These are phyloP conservation scores for Rugalucina vietnamica DNA, from an alignment of 2,888 invertebrate species.

Conservation along the genomic window DNA sequence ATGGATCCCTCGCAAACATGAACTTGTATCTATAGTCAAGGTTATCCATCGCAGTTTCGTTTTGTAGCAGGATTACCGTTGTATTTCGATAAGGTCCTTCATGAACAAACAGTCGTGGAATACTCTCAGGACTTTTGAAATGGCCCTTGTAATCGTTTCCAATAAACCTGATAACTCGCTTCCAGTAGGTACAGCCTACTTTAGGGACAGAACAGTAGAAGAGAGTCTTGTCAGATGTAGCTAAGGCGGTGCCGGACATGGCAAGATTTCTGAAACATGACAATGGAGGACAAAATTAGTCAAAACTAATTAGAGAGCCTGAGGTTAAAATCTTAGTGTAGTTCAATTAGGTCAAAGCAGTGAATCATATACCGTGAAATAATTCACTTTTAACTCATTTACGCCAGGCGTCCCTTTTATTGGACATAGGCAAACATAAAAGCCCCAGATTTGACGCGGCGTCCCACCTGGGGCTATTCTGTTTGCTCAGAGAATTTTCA, in stretches of 20 bases:
- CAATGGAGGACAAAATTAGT: too few relatives aligned
- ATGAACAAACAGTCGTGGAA: slow-evolving; percentile 44
- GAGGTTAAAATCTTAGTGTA: too few relatives aligned
- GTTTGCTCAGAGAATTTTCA: too few relatives aligned
- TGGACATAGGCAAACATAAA: too few relatives aligned
- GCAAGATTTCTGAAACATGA: slow-evolving; percentile 23
- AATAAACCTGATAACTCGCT: slow-evolving; percentile 60
- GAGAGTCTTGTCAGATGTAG: slow-evolving; percentile 27
- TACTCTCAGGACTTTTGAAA: slow-evolving; percentile 51
- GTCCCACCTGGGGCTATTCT: too few relatives aligned
- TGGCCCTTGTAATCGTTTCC: slow-evolving; percentile 48
- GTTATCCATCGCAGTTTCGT: neutral
- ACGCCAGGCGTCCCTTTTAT: too few relatives aligned
- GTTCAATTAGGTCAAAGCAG: too few relatives aligned
- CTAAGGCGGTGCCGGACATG: slow-evolving; percentile 19
- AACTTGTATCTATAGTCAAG: slow-evolving; percentile 31
- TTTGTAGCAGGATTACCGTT: neutral
- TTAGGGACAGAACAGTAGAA: slow-evolving; percentile 70
- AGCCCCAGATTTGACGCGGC: too few relatives aligned
- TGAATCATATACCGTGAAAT: too few relatives aligned
- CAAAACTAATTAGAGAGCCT: too few relatives aligned
- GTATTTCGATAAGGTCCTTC: slow-evolving; percentile 49
- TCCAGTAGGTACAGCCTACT: slow-evolving; percentile 71
- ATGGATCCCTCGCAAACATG: slow-evolving; percentile 68
- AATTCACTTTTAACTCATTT: too few relatives aligned